These are phyloP conservation scores for Lepus timidus DNA, from an alignment of 2,113 vertebrate genomes.

Conservation along the genomic window DNA sequence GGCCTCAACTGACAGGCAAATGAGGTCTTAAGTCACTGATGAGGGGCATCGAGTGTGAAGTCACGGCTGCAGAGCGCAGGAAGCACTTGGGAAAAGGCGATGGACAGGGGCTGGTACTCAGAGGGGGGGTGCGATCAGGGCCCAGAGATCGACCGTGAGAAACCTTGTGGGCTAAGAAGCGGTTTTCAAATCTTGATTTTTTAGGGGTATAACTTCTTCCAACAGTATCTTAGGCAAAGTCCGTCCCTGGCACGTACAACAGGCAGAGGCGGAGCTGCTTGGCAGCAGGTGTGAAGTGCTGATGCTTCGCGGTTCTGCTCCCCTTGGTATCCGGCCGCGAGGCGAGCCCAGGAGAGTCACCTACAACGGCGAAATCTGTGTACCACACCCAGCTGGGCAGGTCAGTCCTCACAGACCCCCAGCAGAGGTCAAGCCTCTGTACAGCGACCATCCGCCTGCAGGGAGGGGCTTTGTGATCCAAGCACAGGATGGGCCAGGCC, in stretches of 20 bases:
- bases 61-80: not conserved
- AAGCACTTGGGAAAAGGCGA: not conserved
- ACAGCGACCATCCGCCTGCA: not conserved
- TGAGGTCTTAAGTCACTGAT: not conserved
- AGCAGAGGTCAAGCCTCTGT: fast-evolving
- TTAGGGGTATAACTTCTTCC: not conserved
- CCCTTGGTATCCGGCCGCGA: no score
- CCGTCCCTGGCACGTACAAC: not conserved
- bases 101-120: not conserved
- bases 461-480: not conserved
- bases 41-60: not conserved
- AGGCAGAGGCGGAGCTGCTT: not conserved
- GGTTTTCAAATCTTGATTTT: not conserved
- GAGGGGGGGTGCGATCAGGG: not conserved
- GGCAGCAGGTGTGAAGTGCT: not conserved
- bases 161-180: not conserved
- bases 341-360: no score
- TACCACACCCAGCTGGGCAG: no score
- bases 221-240: not conserved
- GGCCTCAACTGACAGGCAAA: not conserved
- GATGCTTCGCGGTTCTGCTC: not conserved
- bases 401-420: not conserved
- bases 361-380: not conserved
- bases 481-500: not conserved
- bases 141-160: not conserved